phyloP scores from a whole-genome alignment of 2,888 invertebrate species.

The Dryobotodes eremita region DNA sequence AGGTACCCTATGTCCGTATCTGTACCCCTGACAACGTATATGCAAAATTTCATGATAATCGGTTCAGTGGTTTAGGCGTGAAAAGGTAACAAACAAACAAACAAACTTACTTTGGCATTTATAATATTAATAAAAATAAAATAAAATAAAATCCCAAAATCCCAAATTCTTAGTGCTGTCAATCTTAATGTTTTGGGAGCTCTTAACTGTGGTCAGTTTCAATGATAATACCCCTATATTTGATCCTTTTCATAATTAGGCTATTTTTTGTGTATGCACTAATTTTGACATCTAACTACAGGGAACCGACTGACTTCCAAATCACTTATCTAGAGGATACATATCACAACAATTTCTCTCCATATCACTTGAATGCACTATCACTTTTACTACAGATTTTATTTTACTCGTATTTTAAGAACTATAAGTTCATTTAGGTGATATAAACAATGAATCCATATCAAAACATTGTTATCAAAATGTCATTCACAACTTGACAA shows the following conservation, averaged over 20 bases:
- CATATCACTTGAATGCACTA: constrained; percentile 64
- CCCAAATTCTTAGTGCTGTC: neutral
- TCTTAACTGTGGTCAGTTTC: neutral
- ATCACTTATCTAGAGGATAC: constrained; percentile 58
- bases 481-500: constrained; percentile 22
- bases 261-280: neutral
- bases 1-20: too few relatives aligned
- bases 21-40: too few relatives aligned
- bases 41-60: too few relatives aligned
- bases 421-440: constrained; percentile 16
- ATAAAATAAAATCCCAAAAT: too few relatives aligned
- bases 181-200: neutral
- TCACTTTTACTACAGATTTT: constrained; percentile 49
- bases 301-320: constrained; percentile 47
- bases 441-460: constrained; percentile 25
- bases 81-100: too few relatives aligned
- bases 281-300: neutral
- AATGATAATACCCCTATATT: neutral
- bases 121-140: too few relatives aligned
- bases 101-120: too few relatives aligned
- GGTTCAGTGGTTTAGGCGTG: too few relatives aligned
- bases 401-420: constrained; percentile 45
- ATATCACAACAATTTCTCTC: constrained; percentile 65
- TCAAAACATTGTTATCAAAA: constrained; percentile 23
- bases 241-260: neutral